These are phyloP conservation scores for Rostratula benghalensis DNA, from an alignment of 2,113 vertebrate species.

Conservation along the genomic window DNA sequence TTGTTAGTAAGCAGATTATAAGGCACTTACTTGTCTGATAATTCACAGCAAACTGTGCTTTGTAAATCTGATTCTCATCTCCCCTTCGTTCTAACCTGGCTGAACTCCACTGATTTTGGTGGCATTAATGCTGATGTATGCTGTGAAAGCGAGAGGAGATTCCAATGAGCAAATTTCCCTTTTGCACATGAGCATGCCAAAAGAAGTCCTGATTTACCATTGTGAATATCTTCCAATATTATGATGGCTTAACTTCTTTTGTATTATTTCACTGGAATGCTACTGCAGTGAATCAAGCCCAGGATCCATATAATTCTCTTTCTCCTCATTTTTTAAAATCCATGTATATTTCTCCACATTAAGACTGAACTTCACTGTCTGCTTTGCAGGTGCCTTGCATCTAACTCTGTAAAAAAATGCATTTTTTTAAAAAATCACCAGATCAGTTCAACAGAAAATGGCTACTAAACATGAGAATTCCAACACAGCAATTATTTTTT, in stretches of 20 bases:
- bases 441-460: neutral
- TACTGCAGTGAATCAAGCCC: slow-evolving; percentile 13
- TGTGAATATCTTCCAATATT: slow-evolving; percentile 25
- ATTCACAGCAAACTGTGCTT: slow-evolving; percentile 41
- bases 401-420: neutral
- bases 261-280: slow-evolving; percentile 33
- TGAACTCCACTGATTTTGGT: slow-evolving; percentile 34
- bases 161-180: slow-evolving; percentile 36
- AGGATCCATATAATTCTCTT: neutral
- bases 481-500: neutral
- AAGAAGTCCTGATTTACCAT: slow-evolving; percentile 39
- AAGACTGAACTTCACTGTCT: neutral
- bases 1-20: slow-evolving; percentile 64
- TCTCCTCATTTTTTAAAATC: neutral
- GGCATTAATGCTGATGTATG: slow-evolving; percentile 49
- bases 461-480: neutral
- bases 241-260: slow-evolving; percentile 46
- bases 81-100: slow-evolving; percentile 40
- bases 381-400: neutral
- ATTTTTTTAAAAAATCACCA: neutral
- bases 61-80: slow-evolving; percentile 41
- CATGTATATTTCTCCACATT: neutral
- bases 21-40: slow-evolving; percentile 34
- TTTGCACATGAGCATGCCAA: slow-evolving; percentile 5
- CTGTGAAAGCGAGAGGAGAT: slow-evolving; percentile 23